These are phyloP conservation scores for Thymelicus sylvestris DNA, from an alignment of 2,888 invertebrate genomes.

Conservation along the genomic window DNA sequence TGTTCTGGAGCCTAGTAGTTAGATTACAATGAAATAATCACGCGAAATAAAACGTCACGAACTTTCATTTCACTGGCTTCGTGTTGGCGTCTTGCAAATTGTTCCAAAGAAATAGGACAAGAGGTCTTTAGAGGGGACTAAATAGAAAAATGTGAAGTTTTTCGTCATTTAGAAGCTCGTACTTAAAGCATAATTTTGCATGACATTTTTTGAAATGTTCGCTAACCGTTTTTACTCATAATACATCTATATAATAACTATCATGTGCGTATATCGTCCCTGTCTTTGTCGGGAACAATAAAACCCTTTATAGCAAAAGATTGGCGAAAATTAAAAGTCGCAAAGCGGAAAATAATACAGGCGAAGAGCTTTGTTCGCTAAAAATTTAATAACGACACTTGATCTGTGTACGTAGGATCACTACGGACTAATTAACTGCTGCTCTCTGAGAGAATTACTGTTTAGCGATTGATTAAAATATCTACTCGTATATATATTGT, in stretches of 20 bases:
- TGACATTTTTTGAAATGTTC: constrained; percentile 11
- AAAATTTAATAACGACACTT: constrained; percentile 33
- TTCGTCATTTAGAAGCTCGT: background rate
- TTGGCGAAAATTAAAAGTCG: constrained; percentile 36
- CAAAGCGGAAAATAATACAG: constrained; percentile 32
- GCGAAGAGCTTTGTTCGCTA: constrained; percentile 22
- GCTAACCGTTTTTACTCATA: constrained; percentile 12
- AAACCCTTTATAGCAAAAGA: constrained; percentile 28
- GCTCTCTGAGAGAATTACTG: background rate
- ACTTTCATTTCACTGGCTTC: background rate
- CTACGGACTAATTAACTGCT: background rate
- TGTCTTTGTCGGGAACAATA: constrained; percentile 3
- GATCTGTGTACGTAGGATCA: constrained; percentile 10
- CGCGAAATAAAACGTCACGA: background rate
- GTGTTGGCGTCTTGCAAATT: background rate
- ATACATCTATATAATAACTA: constrained; percentile 1
- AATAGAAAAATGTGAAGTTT: constrained; percentile 20
- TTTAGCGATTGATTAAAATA: background rate
- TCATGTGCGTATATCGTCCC: background rate
- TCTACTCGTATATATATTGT: too few species aligned
- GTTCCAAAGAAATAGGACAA: constrained; percentile 28
- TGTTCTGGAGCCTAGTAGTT: too few species aligned
- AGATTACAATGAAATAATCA: background rate
- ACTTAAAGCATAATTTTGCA: background rate
- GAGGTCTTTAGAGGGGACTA: constrained; percentile 27